Base-by-base conservation (phyloP, 2,113 vertebrate species). In the Oxygymnocypris stewartii region DNA sequence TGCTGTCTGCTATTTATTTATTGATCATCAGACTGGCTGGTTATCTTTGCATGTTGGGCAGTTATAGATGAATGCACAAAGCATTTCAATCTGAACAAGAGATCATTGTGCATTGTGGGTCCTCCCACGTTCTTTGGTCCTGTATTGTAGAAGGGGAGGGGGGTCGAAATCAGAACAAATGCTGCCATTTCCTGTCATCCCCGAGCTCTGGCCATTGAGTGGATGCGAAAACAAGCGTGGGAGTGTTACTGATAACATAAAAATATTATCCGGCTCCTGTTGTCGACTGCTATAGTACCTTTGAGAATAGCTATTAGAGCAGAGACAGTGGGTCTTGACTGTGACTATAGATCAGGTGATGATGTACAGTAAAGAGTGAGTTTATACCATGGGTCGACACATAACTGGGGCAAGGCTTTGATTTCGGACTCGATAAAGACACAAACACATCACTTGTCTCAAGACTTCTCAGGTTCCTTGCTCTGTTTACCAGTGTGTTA, bases 161-260 rank as follows among this genome's bases (percentile, higher is more conserved):
- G 78, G 74, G 87, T 71, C 76, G 74, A 84, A 84, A 89, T 82
- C 82, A 90, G 85, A 90, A 82, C 87, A 91, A 89, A 85, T 79
- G 90, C 90, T 89, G 89, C 89, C 91, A 92, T 92, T 93, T 92
- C 89, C 91, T 92, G 91, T 93, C 92, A 91, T 93, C 91, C 20
- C 90, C 47, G 9, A 86, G 71, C 85, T 78, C 73, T 51, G 79
- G 79, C 87, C 87, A 84, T 87, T 79, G 82, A 88, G 84, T 76
- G 84, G 54, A 76, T 88, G 82, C 31, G 87, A 87, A 90, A 88
- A 88, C 89, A 88, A 87, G 87, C 63, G 85, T 90, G 87, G 87
- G 87, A 87, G 86, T 88, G 86, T 88, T 88, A 87, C 84, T 65
- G 84, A 88, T 88, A 89, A 89, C 84, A 87, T 90, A 86, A 90